Evolutionary conservation across 2,113 vertebrate genomes (phyloP).

Genomic region (Pampusana beccarii): DNA sequence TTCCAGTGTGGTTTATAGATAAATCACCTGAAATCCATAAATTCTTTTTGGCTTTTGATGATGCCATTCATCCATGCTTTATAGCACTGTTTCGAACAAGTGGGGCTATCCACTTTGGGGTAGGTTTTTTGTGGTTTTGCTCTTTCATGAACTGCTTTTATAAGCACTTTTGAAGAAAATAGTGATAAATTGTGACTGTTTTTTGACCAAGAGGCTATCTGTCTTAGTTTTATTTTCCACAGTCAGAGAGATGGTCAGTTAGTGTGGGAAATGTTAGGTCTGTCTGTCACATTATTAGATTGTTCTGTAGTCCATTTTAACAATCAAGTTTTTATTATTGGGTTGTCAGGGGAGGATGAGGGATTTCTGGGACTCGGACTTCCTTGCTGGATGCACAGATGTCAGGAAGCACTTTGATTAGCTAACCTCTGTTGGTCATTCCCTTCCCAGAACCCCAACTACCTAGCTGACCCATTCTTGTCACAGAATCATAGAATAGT

Average conservation of each 20-base stretch:
- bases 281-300: constrained; percentile 21
- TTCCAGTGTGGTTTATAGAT: neutral
- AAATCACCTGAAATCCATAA: neutral
- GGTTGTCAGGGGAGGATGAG: neutral
- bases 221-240: neutral
- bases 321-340: constrained; percentile 2
- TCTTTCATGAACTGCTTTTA: neutral
- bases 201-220: neutral
- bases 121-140: neutral
- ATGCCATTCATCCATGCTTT: neutral
- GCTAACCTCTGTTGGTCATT: neutral
- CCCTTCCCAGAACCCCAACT: neutral
- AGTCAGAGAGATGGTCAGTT: neutral
- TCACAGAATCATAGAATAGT: too few relatives aligned
- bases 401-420: neutral
- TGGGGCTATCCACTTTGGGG: neutral
- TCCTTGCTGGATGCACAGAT: neutral
- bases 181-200: neutral
- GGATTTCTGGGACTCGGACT: neutral
- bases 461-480: neutral
- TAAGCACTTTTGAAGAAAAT: neutral
- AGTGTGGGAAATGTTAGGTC: neutral
- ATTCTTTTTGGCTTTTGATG: neutral
- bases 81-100: neutral
- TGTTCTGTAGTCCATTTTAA: constrained; percentile 47